Evolutionary conservation across 35 echinoderm and acorn worm species (phyloP).

Genomic region (Ptychodera flava): DNA sequence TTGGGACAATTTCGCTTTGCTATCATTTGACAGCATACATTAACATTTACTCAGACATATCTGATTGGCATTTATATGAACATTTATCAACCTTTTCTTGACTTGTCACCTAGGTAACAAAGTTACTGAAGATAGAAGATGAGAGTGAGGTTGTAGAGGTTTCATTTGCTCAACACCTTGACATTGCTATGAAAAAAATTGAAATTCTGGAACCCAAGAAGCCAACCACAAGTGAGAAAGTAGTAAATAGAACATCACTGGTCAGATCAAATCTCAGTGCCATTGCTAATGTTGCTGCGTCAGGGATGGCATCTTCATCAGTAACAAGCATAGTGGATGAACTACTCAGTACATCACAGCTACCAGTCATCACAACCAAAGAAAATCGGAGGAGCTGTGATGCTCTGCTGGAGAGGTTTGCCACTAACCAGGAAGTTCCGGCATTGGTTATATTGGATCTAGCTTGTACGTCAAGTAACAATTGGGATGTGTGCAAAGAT

Average conservation of each 20-base stretch:
- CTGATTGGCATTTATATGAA: not conserved
- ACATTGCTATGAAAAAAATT: constrained; percentile 49
- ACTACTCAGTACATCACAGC: constrained; percentile 39
- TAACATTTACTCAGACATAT: not conserved
- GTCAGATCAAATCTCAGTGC: not conserved
- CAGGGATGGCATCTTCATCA: constrained; percentile 68
- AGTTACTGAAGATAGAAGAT: constrained; percentile 86
- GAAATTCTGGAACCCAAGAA: constrained; percentile 39
- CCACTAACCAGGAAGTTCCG: constrained; percentile 16
- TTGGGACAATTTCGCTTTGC: not conserved
- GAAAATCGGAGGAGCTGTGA: not conserved
- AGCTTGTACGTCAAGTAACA: constrained; percentile 57
- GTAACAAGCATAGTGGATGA: constrained; percentile 62
- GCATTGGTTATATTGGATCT: constrained; percentile 80
- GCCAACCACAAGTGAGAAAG: not conserved
- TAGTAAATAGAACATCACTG: not conserved
- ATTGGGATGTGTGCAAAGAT: constrained; percentile 53
- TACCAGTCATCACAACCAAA: constrained; percentile 43
- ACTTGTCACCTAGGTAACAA: constrained; percentile 92
- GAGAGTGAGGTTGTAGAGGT: constrained; percentile 79
- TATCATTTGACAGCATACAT: not conserved
- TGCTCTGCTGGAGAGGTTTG: not conserved
- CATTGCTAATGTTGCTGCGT: constrained; percentile 75
- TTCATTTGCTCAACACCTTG: constrained; percentile 68
- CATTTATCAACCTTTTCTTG: not conserved